A percentile compares a stretch with the other conserved stretches of the same genome.
Conservation (phyloP, 2,797 vertebrate genomes). For the Todus mexicanus region DNA sequence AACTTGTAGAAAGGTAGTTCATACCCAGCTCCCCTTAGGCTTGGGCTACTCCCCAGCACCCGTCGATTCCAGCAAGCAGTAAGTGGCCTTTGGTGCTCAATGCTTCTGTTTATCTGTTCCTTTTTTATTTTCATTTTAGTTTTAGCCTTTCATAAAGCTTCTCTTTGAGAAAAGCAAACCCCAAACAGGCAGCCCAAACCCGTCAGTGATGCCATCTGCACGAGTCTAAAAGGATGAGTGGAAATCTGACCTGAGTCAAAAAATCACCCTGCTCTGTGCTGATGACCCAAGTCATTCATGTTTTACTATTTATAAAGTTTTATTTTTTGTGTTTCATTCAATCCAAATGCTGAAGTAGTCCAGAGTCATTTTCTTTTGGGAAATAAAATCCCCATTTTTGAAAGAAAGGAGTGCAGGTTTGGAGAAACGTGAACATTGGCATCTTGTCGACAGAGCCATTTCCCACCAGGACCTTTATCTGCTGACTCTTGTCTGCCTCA, state of each 20-base stretch:
- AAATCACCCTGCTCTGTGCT: neutral
- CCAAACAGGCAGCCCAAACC: neutral
- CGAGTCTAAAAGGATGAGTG: neutral
- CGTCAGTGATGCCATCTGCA: rapidly evolving
- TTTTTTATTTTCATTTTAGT: neutral
- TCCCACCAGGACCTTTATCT: neutral
- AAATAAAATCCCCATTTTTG: neutral
- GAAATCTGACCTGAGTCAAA: neutral
- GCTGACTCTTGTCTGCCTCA: neutral
- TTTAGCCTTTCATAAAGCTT: neutral
- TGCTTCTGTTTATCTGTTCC: neutral
- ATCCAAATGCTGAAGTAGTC: neutral
- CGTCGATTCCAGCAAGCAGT: neutral
- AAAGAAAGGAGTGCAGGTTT: neutral
- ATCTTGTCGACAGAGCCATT: neutral
- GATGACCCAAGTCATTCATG: neutral
- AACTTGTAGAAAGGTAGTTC: neutral
- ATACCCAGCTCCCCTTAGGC: neutral
- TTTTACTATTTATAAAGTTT: neutral
- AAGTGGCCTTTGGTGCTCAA: neutral
- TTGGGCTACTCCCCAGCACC: neutral
- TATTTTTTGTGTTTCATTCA: neutral
- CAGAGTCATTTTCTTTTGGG: neutral
- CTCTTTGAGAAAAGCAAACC: neutral
- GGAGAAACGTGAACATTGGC: neutral